These are phyloP conservation scores for Terrapene triunguis DNA, from an alignment of 2,113 vertebrate species.

Conservation along the genomic window DNA sequence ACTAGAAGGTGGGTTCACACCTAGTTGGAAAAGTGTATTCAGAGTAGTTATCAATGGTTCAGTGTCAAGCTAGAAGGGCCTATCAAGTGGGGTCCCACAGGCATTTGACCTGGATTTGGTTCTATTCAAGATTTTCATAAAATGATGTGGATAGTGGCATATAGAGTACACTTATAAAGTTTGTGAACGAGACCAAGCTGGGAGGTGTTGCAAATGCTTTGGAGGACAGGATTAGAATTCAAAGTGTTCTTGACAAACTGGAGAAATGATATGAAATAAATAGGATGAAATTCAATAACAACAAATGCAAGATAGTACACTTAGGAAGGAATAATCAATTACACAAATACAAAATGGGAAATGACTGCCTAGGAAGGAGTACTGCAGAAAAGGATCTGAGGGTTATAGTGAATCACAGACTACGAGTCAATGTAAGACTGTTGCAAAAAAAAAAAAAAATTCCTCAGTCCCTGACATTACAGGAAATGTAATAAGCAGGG, in stretches of 20 bases:
- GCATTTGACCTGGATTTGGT: neutral
- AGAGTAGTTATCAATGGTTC: neutral
- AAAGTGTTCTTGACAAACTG: neutral
- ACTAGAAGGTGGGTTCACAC: neutral
- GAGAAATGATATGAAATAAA: neutral
- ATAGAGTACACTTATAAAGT: neutral
- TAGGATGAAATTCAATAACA: neutral
- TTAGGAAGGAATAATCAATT: neutral
- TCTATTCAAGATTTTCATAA: neutral
- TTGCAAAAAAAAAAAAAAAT: neutral
- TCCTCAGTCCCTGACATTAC: neutral
- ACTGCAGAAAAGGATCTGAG: neutral
- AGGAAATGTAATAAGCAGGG: neutral
- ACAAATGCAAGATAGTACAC: neutral
- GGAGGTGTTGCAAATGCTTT: neutral
- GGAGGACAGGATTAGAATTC: neutral
- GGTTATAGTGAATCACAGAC: neutral
- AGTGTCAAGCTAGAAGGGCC: neutral
- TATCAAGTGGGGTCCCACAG: neutral
- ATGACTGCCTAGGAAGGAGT: neutral
- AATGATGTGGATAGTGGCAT: neutral
- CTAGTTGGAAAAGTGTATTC: neutral
- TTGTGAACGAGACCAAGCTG: neutral
- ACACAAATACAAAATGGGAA: neutral
- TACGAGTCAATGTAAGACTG: neutral